Evolutionary conservation across 2,888 invertebrate genomes (phyloP).

Genomic region (Hoplodrina ambigua): DNA sequence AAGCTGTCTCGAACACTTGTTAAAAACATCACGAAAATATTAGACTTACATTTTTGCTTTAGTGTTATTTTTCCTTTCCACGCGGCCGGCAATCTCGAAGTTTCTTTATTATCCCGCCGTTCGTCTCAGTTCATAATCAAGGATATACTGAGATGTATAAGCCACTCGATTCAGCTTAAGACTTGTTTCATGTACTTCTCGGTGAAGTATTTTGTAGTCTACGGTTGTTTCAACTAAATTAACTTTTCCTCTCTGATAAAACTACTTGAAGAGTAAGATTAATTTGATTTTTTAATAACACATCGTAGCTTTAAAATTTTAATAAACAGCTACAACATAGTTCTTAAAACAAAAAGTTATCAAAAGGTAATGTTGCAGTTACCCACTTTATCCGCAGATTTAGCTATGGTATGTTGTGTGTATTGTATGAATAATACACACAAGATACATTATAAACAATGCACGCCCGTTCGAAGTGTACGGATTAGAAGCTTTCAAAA

Average conservation of each 20-base stretch:
- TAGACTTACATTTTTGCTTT: slow-evolving; percentile 31
- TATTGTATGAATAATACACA: slow-evolving; percentile 8
- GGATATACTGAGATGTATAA: slow-evolving; percentile 38
- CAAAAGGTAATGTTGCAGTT: too few species aligned
- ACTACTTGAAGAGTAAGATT: slow-evolving; percentile 23
- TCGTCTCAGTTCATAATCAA: slow-evolving; percentile 42
- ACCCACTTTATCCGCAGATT: too few species aligned
- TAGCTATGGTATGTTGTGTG: too few species aligned
- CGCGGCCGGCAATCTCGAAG: slow-evolving; percentile 36
- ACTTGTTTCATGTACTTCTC: slow-evolving; percentile 19
- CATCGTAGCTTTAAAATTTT: slow-evolving; percentile 3
- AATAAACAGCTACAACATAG: too few species aligned
- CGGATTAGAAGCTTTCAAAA: slow-evolving; percentile 82
- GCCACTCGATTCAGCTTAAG: slow-evolving; percentile 35
- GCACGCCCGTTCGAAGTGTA: slow-evolving; percentile 72
- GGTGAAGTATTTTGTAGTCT: slow-evolving; percentile 23
- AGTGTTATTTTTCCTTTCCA: slow-evolving; percentile 33
- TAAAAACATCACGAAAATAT: slow-evolving; percentile 61
- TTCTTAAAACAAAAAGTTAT: too few species aligned
- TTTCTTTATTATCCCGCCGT: slow-evolving; percentile 43
- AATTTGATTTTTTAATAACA: slow-evolving; percentile 49
- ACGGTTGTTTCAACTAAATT: slow-evolving; percentile 35
- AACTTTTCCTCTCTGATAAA: slow-evolving; percentile 40
- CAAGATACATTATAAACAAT: slow-evolving; percentile 67
- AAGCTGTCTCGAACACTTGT: slow-evolving; percentile 71